Evolutionary conservation across 2,888 invertebrate species (phyloP).

Genomic region (Carterocephalus palaemon): DNA sequence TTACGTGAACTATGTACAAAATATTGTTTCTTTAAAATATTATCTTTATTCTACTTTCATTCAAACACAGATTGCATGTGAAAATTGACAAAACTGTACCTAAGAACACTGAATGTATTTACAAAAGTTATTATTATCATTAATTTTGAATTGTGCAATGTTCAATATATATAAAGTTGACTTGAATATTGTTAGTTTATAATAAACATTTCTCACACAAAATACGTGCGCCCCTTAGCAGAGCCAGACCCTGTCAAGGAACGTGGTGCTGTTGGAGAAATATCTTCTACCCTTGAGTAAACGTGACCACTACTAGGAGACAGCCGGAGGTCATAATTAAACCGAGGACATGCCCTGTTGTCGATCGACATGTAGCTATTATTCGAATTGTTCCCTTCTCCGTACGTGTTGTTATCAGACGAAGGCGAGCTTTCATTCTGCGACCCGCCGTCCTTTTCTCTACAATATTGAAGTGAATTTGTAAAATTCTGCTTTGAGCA

Average conservation of each 20-base stretch:
- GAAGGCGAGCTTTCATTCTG: constrained; percentile 80
- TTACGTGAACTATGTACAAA: constrained; percentile 66
- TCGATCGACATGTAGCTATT: constrained; percentile 85
- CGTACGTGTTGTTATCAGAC: constrained; percentile 79
- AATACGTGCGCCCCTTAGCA: constrained; percentile 71
- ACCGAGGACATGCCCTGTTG: constrained; percentile 74
- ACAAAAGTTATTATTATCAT: constrained; percentile 29
- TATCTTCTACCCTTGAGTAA: constrained; percentile 75
- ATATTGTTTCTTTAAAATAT: constrained; percentile 57
- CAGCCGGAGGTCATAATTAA: constrained; percentile 77
- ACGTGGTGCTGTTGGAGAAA: constrained; percentile 67
- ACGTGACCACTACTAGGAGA: constrained; percentile 75
- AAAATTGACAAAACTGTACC: constrained; percentile 61
- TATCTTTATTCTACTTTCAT: constrained; percentile 39
- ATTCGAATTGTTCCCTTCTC: constrained; percentile 82
- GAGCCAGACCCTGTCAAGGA: constrained; percentile 53
- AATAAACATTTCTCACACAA: constrained; percentile 54
- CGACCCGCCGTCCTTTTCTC: constrained; percentile 70
- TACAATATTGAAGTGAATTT: constrained; percentile 72
- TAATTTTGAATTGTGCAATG: constrained; percentile 29
- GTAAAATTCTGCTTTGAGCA: constrained; percentile 78
- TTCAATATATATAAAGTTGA: constrained; percentile 28
- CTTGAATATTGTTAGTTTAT: constrained; percentile 28
- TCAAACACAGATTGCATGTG: constrained; percentile 51
- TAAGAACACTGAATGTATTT: constrained; percentile 22